phyloP scores from a whole-genome alignment of 2,888 invertebrate genomes.

The Cheiracanthium punctorium region DNA sequence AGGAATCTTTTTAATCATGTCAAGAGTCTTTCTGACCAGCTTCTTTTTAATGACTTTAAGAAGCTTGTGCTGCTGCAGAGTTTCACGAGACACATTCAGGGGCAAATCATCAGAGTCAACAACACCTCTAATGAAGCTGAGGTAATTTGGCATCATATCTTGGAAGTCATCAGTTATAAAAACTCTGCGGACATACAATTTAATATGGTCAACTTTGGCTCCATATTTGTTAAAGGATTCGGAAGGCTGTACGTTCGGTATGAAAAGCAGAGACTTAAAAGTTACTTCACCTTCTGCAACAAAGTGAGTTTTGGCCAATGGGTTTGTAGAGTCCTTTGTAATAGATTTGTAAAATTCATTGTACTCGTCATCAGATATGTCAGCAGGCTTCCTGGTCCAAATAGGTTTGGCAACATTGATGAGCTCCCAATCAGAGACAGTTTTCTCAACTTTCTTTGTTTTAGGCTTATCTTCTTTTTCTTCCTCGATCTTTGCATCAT shows the following conservation, averaged over 20 bases:
- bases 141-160: conserved; percentile 99
- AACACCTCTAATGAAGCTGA: conserved; percentile 95
- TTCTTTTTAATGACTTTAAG: conserved; percentile 99
- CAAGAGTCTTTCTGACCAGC: conserved; percentile 95
- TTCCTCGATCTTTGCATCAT: conserved; percentile 79
- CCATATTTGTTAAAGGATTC: conserved; percentile 98
- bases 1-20: conserved; percentile 97
- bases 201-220: conserved; percentile 92
- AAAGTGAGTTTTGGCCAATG: conserved; percentile 93
- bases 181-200: conserved; percentile 95
- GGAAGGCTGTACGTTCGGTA: conserved; percentile 91
- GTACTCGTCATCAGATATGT: conserved; percentile 92
- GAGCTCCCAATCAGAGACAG: conserved; percentile 98
- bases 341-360: conserved; percentile 95
- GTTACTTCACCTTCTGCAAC: conserved; percentile 99
- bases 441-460: conserved; percentile 93
- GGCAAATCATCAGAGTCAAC: conserved; percentile 98
- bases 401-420: conserved; percentile 98
- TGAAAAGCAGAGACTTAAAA: conserved; percentile 96
- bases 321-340: conserved; percentile 90
- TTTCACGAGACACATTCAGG: conserved; percentile 97
- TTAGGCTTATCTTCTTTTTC: conserved; percentile 84
- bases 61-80: conserved; percentile 97
- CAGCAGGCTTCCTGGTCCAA: conserved; percentile 94
- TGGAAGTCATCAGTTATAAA: conserved; percentile 99